Percentiles rank a stretch among this genome's conserved stretches.
Evolutionary conservation across 2,888 invertebrate genomes (phyloP).

Genomic region (Coelogynopora nodosa): DNA sequence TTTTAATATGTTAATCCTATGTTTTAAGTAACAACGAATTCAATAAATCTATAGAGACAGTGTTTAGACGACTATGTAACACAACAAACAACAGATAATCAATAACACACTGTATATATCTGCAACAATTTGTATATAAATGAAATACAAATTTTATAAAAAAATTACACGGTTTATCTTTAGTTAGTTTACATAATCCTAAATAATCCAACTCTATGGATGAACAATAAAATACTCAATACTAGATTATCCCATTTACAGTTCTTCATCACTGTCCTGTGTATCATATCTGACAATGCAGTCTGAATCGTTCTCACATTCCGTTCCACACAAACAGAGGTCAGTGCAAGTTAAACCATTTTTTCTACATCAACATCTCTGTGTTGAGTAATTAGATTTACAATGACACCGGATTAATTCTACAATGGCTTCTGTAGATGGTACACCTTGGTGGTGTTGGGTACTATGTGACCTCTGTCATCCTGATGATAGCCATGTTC

Average conservation of each 20-base stretch:
- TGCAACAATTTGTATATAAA: too few relatives aligned
- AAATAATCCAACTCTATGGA: too few relatives aligned
- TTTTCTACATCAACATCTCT: not conserved
- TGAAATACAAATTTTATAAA: not conserved
- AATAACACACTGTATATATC: not conserved
- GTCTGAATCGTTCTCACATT: not conserved
- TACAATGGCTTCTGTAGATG: not conserved
- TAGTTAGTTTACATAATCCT: too few relatives aligned
- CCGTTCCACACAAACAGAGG: not conserved
- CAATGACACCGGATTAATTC: slow-evolving; percentile 10
- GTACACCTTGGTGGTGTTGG: not conserved
- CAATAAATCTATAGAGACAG: not conserved
- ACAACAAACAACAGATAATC: not conserved
- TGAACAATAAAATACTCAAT: too few relatives aligned
- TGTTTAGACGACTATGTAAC: not conserved
- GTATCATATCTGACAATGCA: not conserved
- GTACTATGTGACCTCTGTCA: not conserved
- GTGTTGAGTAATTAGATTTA: not conserved
- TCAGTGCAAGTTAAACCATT: slow-evolving; percentile 17
- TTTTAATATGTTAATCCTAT: not conserved
- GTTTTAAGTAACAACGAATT: not conserved
- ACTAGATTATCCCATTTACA: too few relatives aligned
- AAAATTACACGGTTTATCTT: too few relatives aligned
- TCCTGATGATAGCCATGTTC: slow-evolving; percentile 5
- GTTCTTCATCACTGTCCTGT: not conserved